Base-by-base conservation (phyloP, 92 coral and sea anemone species). In the Epizoanthus rinbou region DNA sequence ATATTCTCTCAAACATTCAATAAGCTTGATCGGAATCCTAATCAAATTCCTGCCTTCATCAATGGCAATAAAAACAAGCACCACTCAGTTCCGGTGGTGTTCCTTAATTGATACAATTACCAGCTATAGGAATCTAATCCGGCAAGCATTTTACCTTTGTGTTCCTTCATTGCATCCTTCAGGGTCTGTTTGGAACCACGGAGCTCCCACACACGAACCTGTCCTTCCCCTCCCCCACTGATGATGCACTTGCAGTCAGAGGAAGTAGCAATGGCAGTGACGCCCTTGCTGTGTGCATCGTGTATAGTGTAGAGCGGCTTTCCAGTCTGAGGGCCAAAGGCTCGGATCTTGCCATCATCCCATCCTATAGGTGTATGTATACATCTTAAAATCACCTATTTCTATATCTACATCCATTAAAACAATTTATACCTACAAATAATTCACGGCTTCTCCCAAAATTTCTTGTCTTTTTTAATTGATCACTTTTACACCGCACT, bases 171-270 rank as follows among this genome's bases (percentile, higher is more conserved):
- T 35, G 96, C 90, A 79, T 73, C 91, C 37, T 65, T 54, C 23
- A 93, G 87, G 67, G 10, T 81, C 76, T 91, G 89, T 43, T 73
- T 64, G 37, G 50, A 16, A 8, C 76, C 69, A 2, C 16, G 3
- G 64, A 91, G 63, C 16, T 45, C 56, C 99, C 99, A 96, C n/a
- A 93, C 94, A 59, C 99, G 98, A 15, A 96, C 99, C 68, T 96
- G 94, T 41, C 99, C 99, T 86, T 96, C 99, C 74, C 99, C 99
- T 90, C 99, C 99, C 88, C 99, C 99, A 81, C 99, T 96, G 74
- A 96, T 83, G 68, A 96, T 89, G 17, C 80, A 73, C 35, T 68
- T 82, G 11, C 89, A 67, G 57, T 87, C 90, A 33, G 87, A 81
- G 50, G 92, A 88, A 5, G 95, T 86, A 4, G 97, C 94, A 59